These are phyloP conservation scores for Acanthis flammea DNA, from an alignment of 2,797 vertebrate genomes.

Conservation along the genomic window DNA sequence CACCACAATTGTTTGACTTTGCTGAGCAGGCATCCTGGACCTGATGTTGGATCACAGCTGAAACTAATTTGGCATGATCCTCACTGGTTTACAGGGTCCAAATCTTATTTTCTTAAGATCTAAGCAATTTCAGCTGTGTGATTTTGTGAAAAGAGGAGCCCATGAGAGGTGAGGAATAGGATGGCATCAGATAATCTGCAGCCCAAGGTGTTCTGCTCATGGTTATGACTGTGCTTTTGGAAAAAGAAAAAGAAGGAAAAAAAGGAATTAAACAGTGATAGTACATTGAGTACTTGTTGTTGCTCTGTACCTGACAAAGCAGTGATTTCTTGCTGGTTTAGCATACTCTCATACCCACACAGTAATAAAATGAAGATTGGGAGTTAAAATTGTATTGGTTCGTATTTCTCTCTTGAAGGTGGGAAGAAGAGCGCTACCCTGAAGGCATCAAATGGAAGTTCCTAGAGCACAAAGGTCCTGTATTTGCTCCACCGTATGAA, in stretches of 20 bases:
- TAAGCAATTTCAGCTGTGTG: background rate
- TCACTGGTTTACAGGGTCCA: background rate
- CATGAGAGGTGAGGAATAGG: background rate
- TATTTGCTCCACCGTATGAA: constrained; percentile 91
- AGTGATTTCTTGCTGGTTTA: background rate
- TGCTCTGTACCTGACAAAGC: background rate
- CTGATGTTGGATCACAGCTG: constrained; percentile 29
- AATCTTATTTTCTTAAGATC: constrained; percentile 3
- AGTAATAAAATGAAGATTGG: background rate
- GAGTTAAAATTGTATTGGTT: constrained; percentile 24
- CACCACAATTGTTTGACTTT: background rate
- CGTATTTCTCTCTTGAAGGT: constrained; percentile 78
- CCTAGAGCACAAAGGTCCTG: constrained; percentile 94
- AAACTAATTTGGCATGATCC: background rate
- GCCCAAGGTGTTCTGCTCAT: background rate
- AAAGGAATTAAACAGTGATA: background rate
- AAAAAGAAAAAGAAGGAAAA: too few species aligned
- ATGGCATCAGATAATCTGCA: background rate
- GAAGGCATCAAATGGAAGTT: constrained; percentile 98
- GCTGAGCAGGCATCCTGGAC: constrained; percentile 29
- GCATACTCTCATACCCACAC: background rate
- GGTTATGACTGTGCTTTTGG: background rate
- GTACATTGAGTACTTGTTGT: background rate
- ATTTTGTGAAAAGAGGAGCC: background rate
- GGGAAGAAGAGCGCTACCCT: constrained; percentile 92